A percentile compares a stretch with the other conserved stretches of the same genome.
These are phyloP conservation scores for Dipodomys ordii DNA, from an alignment of 2,113 vertebrate species.

Conservation along the genomic window DNA sequence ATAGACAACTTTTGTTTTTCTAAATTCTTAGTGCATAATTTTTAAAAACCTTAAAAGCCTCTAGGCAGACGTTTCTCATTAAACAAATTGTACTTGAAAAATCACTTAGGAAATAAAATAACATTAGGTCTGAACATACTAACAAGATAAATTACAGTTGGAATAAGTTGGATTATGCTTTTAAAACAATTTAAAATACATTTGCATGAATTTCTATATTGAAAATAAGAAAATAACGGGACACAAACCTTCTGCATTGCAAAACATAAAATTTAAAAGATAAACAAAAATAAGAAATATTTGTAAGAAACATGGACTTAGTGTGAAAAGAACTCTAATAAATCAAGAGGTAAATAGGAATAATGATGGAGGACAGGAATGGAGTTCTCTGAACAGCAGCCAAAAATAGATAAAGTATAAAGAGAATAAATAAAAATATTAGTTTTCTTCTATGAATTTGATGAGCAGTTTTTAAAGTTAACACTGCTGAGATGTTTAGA, in stretches of 20 bases:
- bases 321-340: background rate
- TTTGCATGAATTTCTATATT: background rate
- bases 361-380: background rate
- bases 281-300: background rate
- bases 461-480: background rate
- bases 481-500: background rate
- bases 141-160: conserved; percentile 26
- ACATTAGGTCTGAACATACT: background rate
- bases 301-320: background rate
- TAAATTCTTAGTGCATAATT: background rate
- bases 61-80: background rate
- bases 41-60: background rate
- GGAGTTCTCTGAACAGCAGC: background rate
- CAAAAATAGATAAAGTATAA: background rate
- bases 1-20: background rate
- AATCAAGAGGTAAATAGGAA: background rate
- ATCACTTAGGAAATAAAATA: conserved; percentile 19
- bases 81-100: conserved; percentile 18
- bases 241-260: background rate
- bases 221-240: background rate
- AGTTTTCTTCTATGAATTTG: background rate
- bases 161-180: background rate
- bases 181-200: background rate
- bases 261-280: conserved; percentile 21
- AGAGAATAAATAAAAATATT: background rate